These are phyloP conservation scores for Drosophila testacea DNA, from an alignment of 2,888 invertebrate species.

Conservation along the genomic window DNA sequence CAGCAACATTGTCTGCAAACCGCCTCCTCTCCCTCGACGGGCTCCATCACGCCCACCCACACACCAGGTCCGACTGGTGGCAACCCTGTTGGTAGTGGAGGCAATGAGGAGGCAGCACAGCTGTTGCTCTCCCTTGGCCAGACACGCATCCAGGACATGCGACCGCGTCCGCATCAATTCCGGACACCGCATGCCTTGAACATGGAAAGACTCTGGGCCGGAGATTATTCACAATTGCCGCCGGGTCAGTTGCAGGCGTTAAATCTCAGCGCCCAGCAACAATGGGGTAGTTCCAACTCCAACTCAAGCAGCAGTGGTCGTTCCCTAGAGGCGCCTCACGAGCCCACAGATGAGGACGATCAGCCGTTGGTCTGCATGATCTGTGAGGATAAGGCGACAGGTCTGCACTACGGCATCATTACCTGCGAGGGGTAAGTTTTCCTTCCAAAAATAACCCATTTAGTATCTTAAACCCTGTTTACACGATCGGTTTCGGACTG, in stretches of 20 bases:
- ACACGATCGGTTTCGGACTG: no score
- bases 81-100: slow-evolving; percentile 17
- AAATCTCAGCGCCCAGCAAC: slow-evolving; percentile 89
- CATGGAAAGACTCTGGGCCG: slow-evolving; percentile 96
- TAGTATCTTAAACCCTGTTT: background rate
- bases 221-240: slow-evolving; percentile 93
- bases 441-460: background rate
- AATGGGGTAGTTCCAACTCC: slow-evolving; percentile 82
- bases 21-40: slow-evolving; percentile 86
- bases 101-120: slow-evolving; percentile 89
- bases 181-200: slow-evolving; percentile 90
- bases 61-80: slow-evolving; percentile 81
- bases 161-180: slow-evolving; percentile 84
- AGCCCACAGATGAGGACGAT: slow-evolving; percentile 90
- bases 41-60: slow-evolving; percentile 84
- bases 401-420: slow-evolving; percentile 99
- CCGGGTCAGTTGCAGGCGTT: slow-evolving; percentile 92
- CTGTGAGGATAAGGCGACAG: slow-evolving; percentile 98
- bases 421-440: slow-evolving; percentile 94
- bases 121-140: slow-evolving; percentile 91
- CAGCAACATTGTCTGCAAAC: slow-evolving; percentile 80
- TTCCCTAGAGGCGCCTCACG: slow-evolving; percentile 82
- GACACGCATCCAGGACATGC: slow-evolving; percentile 86
- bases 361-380: slow-evolving; percentile 99
- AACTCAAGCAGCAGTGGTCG: slow-evolving; percentile 73